A percentile compares a stretch with the other conserved stretches of the same genome.
Conservation (phyloP, 2,797 vertebrate genomes). For the Alca torda region DNA sequence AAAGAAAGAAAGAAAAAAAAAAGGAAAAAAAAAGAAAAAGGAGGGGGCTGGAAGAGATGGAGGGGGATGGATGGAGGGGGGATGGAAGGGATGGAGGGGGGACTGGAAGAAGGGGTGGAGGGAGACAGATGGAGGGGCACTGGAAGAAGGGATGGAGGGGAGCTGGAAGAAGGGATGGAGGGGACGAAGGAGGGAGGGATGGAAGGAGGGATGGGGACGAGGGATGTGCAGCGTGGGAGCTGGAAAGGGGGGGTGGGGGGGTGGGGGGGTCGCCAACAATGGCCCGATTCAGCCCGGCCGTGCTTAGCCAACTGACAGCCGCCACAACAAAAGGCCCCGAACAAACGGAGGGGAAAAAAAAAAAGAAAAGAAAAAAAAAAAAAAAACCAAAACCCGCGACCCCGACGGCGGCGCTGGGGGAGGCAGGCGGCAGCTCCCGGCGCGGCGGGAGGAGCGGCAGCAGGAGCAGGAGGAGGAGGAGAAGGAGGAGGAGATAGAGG, state of each 20-base stretch:
- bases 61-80: neutral
- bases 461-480: neutral
- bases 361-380: no score
- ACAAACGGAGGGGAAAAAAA: conserved; percentile 45
- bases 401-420: conserved; percentile 71
- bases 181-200: conserved; percentile 38
- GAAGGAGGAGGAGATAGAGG: neutral
- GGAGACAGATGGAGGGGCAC: no score
- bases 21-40: no score
- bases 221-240: conserved; percentile 83
- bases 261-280: conserved; percentile 84
- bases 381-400: conserved; percentile 66
- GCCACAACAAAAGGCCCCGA: conserved; percentile 84
- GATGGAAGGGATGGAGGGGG: conserved; percentile 38
- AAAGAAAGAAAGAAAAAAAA: no score
- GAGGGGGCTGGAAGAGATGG: no score
- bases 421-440: conserved; percentile 76
- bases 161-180: neutral
- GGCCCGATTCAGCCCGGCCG: conserved; percentile 88
- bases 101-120: conserved; percentile 16
- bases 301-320: conserved; percentile 78
- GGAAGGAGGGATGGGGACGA: conserved; percentile 31
- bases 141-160: neutral
- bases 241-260: neutral
- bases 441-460: neutral